Evolutionary conservation across 2,888 invertebrate species (phyloP).

Genomic region (Diarsia dahlii): DNA sequence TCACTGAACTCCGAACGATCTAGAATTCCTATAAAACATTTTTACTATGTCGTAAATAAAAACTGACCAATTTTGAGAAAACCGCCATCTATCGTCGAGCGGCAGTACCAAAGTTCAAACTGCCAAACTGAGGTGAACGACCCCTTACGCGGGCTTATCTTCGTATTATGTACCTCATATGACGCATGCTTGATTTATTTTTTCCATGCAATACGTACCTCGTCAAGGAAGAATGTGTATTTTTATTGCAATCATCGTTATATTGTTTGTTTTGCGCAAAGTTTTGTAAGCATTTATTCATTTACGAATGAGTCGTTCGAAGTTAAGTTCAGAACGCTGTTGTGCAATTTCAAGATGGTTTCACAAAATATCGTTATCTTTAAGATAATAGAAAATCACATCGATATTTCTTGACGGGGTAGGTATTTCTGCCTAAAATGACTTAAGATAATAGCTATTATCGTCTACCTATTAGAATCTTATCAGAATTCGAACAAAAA

Average conservation of each 20-base stretch:
- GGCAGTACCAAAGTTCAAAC: constrained; percentile 85
- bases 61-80: not conserved
- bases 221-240: constrained; percentile 62
- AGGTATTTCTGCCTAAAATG: too few species aligned
- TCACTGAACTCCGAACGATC: constrained; percentile 55
- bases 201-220: constrained; percentile 55
- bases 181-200: constrained; percentile 71
- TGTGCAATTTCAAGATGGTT: constrained; percentile 20
- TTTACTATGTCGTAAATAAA: constrained; percentile 37
- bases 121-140: constrained; percentile 85
- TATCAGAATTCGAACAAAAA: not conserved
- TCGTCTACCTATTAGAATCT: not conserved
- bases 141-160: constrained; percentile 76
- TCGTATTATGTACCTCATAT: constrained; percentile 61
- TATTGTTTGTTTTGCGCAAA: constrained; percentile 45
- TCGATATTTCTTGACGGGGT: not conserved
- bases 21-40: constrained; percentile 44
- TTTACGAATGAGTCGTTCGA: constrained; percentile 24
- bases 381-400: not conserved
- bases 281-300: constrained; percentile 45
- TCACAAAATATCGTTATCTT: not conserved
- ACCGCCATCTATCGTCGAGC: constrained; percentile 75
- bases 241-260: constrained; percentile 60
- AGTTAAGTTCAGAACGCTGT: constrained; percentile 8
- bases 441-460: not conserved